Conservation (phyloP, 2,888 invertebrate species). For the Drosophila neutralis region DNA sequence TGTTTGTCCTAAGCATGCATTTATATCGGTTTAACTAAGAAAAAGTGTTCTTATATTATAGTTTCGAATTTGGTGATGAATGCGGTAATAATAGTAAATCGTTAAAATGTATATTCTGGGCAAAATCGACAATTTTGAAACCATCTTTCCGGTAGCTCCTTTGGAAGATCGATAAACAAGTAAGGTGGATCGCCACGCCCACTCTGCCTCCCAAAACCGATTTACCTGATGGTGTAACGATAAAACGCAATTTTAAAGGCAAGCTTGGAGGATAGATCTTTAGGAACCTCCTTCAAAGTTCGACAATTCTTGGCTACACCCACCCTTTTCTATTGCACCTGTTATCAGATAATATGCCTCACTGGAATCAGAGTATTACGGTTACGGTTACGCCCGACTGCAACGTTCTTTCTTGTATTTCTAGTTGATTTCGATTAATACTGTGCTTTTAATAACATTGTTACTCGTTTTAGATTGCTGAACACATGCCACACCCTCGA, state of each 20-base stretch:
- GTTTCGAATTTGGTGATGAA: background rate
- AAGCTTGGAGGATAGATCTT: background rate
- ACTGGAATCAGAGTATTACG: background rate
- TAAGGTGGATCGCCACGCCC: background rate
- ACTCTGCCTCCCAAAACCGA: background rate
- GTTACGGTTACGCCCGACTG: background rate
- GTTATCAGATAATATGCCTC: background rate
- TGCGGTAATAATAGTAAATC: background rate
- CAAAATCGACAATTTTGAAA: background rate
- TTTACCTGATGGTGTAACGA: background rate
- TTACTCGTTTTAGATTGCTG: conserved; percentile 35
- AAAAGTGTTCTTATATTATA: background rate
- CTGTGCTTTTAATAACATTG: background rate
- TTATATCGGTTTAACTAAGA: background rate
- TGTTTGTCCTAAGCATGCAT: background rate
- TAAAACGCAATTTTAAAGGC: background rate
- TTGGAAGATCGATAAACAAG: background rate
- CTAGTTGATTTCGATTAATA: background rate
- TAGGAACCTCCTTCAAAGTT: background rate
- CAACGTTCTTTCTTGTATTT: background rate
- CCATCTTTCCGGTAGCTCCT: background rate
- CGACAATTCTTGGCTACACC: background rate
- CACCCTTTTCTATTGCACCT: background rate
- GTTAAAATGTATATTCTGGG: no score
- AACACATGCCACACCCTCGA: conserved; percentile 69